Conservation (phyloP, 2,797 vertebrate species). For the Microctenopoma stevenorrisi region DNA sequence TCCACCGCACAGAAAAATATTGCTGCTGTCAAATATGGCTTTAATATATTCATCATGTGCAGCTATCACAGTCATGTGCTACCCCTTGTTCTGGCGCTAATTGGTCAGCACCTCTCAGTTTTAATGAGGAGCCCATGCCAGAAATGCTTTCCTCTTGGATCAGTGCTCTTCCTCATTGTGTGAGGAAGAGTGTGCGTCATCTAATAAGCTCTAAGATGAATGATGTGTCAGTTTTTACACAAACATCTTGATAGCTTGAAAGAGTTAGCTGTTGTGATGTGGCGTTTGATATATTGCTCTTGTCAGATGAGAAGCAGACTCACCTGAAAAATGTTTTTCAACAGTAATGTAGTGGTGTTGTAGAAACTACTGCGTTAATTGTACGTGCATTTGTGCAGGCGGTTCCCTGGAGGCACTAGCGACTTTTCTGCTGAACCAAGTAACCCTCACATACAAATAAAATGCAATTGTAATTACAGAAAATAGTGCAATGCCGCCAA, state of each 20-base stretch:
- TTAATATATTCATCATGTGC: slow-evolving; percentile 52
- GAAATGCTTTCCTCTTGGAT: slow-evolving; percentile 2
- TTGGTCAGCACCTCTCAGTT: slow-evolving; percentile 2
- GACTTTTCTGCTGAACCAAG: no score
- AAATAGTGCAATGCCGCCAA: no score
- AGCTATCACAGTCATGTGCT: background rate
- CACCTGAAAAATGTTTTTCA: background rate
- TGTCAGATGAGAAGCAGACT: slow-evolving; percentile 3
- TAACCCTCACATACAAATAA: no score
- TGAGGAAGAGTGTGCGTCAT: background rate
- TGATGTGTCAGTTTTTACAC: slow-evolving; percentile 13
- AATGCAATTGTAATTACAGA: no score
- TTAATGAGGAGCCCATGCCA: slow-evolving; percentile 32
- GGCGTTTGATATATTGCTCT: slow-evolving; percentile 10
- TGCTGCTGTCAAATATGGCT: slow-evolving; percentile 39
- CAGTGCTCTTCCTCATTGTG: background rate
- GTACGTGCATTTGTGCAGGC: no score
- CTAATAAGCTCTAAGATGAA: slow-evolving; percentile 15
- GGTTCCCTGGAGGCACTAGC: no score
- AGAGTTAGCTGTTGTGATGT: slow-evolving; percentile 8
- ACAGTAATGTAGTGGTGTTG: no score
- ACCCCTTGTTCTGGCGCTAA: slow-evolving; percentile 9
- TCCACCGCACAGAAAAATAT: slow-evolving; percentile 29
- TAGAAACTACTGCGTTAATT: no score
- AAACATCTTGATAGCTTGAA: slow-evolving; percentile 3